Conservation (phyloP, 2,888 invertebrate genomes). For the Eupithecia exiguata region DNA sequence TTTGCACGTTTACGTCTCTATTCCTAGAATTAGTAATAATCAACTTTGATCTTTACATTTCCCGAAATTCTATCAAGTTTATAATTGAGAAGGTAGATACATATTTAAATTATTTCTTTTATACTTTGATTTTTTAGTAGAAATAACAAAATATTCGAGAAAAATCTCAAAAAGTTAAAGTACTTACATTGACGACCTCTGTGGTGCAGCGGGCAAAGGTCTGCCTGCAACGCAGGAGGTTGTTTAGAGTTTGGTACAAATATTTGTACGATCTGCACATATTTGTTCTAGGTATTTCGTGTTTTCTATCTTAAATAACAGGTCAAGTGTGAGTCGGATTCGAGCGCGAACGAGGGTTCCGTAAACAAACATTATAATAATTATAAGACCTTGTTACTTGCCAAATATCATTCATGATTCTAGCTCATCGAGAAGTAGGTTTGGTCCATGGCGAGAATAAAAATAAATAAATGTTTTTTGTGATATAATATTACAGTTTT, state of each 20-base stretch:
- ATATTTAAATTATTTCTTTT: background rate
- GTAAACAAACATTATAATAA: too few species aligned
- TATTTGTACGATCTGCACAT: background rate
- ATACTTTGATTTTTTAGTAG: background rate
- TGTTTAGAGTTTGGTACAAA: background rate
- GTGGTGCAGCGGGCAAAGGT: background rate
- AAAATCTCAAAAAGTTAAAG: too few species aligned
- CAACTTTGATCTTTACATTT: slow-evolving; percentile 42
- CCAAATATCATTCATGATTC: too few species aligned
- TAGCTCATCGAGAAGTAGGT: too few species aligned
- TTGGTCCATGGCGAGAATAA: too few species aligned
- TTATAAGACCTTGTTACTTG: too few species aligned
- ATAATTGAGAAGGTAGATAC: background rate
- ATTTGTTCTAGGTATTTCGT: background rate
- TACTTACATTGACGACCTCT: background rate
- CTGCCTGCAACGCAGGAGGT: background rate
- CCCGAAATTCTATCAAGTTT: background rate
- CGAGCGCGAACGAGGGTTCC: too few species aligned
- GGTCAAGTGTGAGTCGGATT: too few species aligned
- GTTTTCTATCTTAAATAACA: too few species aligned
- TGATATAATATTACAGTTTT: too few species aligned
- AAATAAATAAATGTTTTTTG: too few species aligned
- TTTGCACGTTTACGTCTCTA: slow-evolving; percentile 44
- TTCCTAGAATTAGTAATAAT: slow-evolving; percentile 44
- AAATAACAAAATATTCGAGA: background rate